phyloP scores from a whole-genome alignment of 1,140 invertebrate genomes.

The Pseudoatta argentina region DNA sequence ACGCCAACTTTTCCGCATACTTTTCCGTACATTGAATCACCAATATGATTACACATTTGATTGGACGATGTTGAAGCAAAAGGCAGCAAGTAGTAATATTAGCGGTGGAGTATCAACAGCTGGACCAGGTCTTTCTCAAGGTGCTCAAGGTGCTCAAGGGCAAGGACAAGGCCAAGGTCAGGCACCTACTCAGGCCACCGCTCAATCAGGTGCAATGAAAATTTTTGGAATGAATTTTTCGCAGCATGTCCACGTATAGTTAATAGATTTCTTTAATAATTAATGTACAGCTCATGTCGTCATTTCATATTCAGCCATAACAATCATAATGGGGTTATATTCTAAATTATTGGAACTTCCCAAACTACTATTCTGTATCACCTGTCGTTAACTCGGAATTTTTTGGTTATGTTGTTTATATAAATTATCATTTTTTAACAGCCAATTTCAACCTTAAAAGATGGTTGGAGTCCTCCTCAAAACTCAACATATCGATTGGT shows the following conservation, averaged over 20 bases:
- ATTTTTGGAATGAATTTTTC: slow-evolving; percentile 28
- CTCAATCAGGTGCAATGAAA: slow-evolving; percentile 79
- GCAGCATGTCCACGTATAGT: slow-evolving; percentile 30
- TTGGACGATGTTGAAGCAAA: slow-evolving; percentile 99
- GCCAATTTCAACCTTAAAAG: slow-evolving; percentile 45
- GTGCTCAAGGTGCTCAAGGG: slow-evolving; percentile 72
- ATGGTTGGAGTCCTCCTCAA: slow-evolving; percentile 39
- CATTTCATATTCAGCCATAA: neutral
- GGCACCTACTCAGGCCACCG: slow-evolving; percentile 72
- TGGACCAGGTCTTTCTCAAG: slow-evolving; percentile 71
- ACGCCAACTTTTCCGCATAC: slow-evolving; percentile 98
- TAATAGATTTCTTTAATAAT: neutral
- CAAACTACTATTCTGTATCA: neutral
- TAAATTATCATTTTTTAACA: slow-evolving; percentile 53
- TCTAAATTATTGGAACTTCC: neutral
- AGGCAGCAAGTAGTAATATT: slow-evolving; percentile 84
- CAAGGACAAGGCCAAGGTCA: slow-evolving; percentile 80
- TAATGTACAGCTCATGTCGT: neutral
- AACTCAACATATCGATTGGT: slow-evolving; percentile 40
- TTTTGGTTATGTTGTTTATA: slow-evolving; percentile 33
- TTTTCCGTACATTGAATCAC: slow-evolving; percentile 99
- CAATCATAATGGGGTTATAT: neutral
- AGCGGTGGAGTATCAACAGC: slow-evolving; percentile 62
- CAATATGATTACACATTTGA: slow-evolving; percentile 99
- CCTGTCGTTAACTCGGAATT: neutral